A percentile compares a stretch with the other conserved stretches of the same genome.
phyloP scores from a whole-genome alignment of 2,797 vertebrate species.

The Bufotes viridis region DNA sequence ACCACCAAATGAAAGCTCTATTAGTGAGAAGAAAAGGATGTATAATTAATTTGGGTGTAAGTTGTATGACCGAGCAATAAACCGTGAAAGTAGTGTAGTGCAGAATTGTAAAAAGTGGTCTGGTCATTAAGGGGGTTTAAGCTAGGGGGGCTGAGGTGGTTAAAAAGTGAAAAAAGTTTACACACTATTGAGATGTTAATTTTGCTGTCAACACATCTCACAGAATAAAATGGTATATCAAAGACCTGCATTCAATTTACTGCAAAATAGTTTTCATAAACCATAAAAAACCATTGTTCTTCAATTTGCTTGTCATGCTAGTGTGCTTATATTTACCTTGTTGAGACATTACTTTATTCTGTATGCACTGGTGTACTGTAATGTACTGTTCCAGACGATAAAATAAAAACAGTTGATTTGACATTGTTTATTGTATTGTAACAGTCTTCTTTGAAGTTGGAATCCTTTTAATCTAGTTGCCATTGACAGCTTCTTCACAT shows the following conservation, averaged over 20 bases:
- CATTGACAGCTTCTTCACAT: background rate
- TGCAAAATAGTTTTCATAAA: background rate
- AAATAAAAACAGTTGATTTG: background rate
- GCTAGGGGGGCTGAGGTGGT: too few relatives aligned
- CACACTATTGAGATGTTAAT: background rate
- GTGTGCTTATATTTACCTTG: slow-evolving; percentile 11
- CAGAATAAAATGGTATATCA: background rate
- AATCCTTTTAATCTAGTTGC: background rate
- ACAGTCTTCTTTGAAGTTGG: background rate
- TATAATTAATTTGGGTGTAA: too few relatives aligned
- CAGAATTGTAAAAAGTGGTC: too few relatives aligned
- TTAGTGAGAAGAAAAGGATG: too few relatives aligned
- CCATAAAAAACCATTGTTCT: slow-evolving; percentile 24
- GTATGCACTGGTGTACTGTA: background rate
- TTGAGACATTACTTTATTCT: slow-evolving; percentile 10
- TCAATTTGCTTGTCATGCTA: slow-evolving; percentile 30
- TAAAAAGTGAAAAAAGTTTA: too few relatives aligned
- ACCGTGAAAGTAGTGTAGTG: too few relatives aligned
- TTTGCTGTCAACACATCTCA: slow-evolving; percentile 1
- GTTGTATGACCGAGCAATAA: too few relatives aligned
- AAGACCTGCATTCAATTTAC: background rate
- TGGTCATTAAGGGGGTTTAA: too few relatives aligned
- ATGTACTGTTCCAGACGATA: too few relatives aligned
- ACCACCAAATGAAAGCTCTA: too few relatives aligned
- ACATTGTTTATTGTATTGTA: background rate